A percentile compares a stretch with the other conserved stretches of the same genome.
Conservation (phyloP, 2,113 vertebrate genomes). For the Hyperoodon ampullatus region DNA sequence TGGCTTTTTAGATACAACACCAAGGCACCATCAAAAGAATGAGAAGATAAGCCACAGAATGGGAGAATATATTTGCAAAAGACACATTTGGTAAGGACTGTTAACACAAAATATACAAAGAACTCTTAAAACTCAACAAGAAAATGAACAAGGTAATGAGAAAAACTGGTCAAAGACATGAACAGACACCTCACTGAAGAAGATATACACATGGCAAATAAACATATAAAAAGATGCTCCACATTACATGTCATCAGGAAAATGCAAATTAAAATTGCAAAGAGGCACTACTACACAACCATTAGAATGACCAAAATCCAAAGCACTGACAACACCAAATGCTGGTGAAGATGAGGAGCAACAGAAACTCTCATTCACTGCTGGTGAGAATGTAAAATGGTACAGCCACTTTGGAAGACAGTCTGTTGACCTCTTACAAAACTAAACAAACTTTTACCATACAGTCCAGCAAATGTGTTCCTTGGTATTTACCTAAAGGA, state of each 20-base stretch:
- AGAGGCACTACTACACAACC: not conserved
- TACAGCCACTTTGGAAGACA: not conserved
- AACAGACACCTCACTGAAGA: not conserved
- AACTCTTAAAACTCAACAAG: constrained; percentile 15
- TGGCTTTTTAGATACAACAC: not conserved
- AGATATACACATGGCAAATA: not conserved
- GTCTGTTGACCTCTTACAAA: not conserved
- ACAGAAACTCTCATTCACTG: not conserved
- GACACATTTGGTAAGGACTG: not conserved
- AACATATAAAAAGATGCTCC: constrained; percentile 14
- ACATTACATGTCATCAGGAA: not conserved
- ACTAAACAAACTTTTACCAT: not conserved
- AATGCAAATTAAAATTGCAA: not conserved
- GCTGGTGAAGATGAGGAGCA: not conserved
- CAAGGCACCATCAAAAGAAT: not conserved
- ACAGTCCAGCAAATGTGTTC: not conserved
- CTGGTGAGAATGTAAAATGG: not conserved
- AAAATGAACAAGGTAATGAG: not conserved
- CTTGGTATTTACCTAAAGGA: not conserved
- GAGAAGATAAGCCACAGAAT: not conserved
- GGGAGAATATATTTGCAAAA: not conserved
- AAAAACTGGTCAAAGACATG: not conserved
- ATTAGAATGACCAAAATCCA: not conserved
- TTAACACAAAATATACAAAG: not conserved
- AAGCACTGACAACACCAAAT: not conserved